A percentile compares a stretch with the other conserved stretches of the same genome.
These are phyloP conservation scores for Periophthalmus modestus DNA, from an alignment of 2,113 vertebrate species.

Conservation along the genomic window DNA sequence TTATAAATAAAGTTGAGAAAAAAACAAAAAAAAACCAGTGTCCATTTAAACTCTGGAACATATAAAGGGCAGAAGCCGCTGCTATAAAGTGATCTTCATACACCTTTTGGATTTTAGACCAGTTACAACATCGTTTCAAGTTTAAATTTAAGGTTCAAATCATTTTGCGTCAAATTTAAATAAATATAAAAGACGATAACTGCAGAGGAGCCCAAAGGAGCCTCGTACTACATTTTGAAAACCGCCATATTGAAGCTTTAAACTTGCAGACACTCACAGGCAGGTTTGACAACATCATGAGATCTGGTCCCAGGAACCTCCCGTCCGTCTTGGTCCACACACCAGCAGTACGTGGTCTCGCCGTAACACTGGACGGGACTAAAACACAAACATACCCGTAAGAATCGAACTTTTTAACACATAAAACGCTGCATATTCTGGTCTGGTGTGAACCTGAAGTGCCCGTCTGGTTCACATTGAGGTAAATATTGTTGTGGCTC, in stretches of 20 bases:
- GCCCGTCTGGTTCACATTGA: conserved; percentile 83
- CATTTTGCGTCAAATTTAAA: not conserved
- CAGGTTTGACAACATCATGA: conserved; percentile 80
- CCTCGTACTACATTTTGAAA: not conserved
- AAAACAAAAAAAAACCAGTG: no score
- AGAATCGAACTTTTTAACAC: not conserved
- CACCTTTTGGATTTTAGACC: no score
- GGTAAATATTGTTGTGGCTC: conserved; percentile 86
- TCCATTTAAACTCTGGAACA: not conserved
- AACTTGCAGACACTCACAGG: conserved; percentile 80
- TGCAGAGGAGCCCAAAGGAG: not conserved
- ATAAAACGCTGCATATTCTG: not conserved
- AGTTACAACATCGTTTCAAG: no score
- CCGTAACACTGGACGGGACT: conserved; percentile 89
- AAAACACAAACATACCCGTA: not conserved
- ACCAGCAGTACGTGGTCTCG: conserved; percentile 94
- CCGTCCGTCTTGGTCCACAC: conserved; percentile 87
- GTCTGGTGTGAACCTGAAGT: conserved; percentile 73
- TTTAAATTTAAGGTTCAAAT: no score
- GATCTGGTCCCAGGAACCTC: conserved; percentile 88
- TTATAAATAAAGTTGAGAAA: not conserved
- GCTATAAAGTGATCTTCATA: no score
- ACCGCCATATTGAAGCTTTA: not conserved
- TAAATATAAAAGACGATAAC: not conserved
- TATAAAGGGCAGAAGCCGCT: not conserved